Conservation (phyloP, 2,888 invertebrate genomes). For the Bedellia somnulentella region DNA sequence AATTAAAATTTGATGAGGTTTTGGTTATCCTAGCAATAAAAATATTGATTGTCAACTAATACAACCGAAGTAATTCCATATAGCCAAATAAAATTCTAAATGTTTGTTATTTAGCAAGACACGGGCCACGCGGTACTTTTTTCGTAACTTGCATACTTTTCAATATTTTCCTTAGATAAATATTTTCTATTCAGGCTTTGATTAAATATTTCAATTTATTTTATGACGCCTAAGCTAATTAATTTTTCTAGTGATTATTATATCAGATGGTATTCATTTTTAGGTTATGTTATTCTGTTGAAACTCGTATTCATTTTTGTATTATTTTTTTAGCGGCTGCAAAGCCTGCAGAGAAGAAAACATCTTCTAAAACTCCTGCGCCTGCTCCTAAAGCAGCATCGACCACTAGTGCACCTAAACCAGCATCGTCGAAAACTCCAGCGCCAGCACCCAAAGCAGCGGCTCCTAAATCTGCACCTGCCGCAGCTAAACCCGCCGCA, state of each 20-base stretch:
- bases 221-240: not conserved
- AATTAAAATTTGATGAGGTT: conserved; percentile 10
- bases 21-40: not conserved
- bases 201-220: not conserved
- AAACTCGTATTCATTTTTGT: conserved; percentile 2
- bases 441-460: conserved; percentile 31
- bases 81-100: not conserved
- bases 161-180: not conserved
- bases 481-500: conserved; percentile 40
- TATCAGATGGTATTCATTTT: not conserved
- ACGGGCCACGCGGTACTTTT: conserved; percentile 4
- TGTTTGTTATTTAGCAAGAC: not conserved
- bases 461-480: conserved; percentile 17
- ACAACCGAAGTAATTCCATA: too few species aligned
- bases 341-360: conserved; percentile 46
- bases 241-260: not conserved
- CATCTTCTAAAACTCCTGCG: conserved; percentile 43
- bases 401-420: conserved; percentile 27
- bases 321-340: conserved; percentile 10
- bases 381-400: conserved; percentile 43
- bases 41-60: not conserved
- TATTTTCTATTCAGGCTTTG: not conserved
- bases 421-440: conserved; percentile 37
- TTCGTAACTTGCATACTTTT: not conserved
- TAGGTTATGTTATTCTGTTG: conserved; percentile 14